Evolutionary conservation across 2,113 vertebrate genomes (phyloP).

Genomic region (Prionailurus viverrinus): DNA sequence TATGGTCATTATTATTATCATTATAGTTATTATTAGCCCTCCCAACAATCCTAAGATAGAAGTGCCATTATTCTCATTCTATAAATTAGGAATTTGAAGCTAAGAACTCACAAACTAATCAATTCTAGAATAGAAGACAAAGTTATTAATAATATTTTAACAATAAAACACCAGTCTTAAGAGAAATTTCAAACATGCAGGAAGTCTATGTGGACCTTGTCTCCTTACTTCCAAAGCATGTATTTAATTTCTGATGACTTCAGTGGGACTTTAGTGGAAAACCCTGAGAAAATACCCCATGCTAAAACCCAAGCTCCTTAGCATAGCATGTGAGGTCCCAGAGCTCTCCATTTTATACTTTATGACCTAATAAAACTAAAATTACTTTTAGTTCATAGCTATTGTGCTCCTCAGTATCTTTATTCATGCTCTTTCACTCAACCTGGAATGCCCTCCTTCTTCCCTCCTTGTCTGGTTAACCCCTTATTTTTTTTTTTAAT

Average conservation of each 20-base stretch:
- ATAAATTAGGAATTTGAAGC: background rate
- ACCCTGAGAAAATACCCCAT: background rate
- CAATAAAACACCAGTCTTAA: background rate
- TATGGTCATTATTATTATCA: background rate
- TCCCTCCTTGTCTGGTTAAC: background rate
- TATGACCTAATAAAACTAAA: background rate
- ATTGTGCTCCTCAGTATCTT: background rate
- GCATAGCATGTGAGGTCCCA: background rate
- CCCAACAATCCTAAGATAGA: background rate
- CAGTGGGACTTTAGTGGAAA: background rate
- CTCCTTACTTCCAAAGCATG: background rate
- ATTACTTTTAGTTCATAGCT: slow-evolving; percentile 21
- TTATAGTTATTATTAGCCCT: background rate
- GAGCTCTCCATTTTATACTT: background rate
- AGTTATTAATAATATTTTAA: slow-evolving; percentile 41
- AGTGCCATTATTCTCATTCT: background rate
- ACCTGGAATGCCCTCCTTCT: background rate
- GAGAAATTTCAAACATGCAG: slow-evolving; percentile 48
- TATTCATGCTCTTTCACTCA: background rate
- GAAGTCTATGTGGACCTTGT: background rate
- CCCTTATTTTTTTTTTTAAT: background rate
- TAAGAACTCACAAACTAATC: slow-evolving; percentile 13
- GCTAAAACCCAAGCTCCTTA: slow-evolving; percentile 33
- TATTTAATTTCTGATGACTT: background rate
- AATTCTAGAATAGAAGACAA: slow-evolving; percentile 49